phyloP scores from a whole-genome alignment of 2,113 vertebrate species.

The Illadopsis cleaveri region DNA sequence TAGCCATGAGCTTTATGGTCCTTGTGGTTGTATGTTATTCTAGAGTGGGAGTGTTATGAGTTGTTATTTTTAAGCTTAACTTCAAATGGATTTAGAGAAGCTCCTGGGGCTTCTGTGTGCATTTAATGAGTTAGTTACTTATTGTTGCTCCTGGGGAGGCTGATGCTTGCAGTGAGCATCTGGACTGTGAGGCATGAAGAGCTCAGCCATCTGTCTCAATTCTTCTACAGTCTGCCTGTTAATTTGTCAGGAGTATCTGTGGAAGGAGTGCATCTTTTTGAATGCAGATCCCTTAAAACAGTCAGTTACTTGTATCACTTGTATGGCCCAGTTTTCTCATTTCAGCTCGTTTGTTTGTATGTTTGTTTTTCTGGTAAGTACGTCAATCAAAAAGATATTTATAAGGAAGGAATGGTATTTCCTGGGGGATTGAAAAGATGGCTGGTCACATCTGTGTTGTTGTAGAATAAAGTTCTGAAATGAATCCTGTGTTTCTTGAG shows the following conservation, averaged over 20 bases:
- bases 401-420: background rate
- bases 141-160: background rate
- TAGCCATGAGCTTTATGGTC: background rate
- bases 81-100: background rate
- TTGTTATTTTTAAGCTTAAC: background rate
- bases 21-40: background rate
- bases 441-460: background rate
- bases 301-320: background rate
- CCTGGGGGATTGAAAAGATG: background rate
- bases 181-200: background rate
- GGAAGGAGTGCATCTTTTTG: background rate
- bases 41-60: background rate
- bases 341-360: background rate
- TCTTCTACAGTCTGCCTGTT: background rate
- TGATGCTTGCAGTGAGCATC: slow-evolving; percentile 17
- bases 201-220: slow-evolving; percentile 22
- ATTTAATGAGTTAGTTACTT: background rate
- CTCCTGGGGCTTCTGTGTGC: background rate
- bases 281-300: background rate
- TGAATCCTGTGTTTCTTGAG: background rate
- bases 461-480: background rate
- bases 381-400: background rate
- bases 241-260: background rate
- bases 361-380: background rate
- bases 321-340: background rate